Percentiles rank a stretch among this genome's conserved stretches.
These are phyloP conservation scores for Tinamus major DNA, from an alignment of 2,797 vertebrate species.

Conservation along the genomic window DNA sequence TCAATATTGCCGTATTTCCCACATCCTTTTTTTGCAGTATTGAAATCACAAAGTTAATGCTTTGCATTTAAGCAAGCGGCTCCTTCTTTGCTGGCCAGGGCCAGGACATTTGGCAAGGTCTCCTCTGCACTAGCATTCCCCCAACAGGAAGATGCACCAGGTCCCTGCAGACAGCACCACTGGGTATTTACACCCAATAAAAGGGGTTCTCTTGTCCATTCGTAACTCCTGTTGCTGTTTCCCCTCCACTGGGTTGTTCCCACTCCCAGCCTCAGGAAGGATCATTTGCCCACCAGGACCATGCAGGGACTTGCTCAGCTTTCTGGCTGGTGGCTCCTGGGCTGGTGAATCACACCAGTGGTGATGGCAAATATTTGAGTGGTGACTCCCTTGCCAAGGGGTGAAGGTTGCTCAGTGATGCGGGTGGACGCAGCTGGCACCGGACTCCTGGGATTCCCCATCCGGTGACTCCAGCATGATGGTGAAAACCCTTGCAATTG, in stretches of 20 bases:
- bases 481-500: background rate
- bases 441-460: background rate
- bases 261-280: background rate
- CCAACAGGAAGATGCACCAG: background rate
- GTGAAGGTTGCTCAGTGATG: background rate
- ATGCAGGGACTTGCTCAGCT: rapidly evolving
- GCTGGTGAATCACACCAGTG: background rate
- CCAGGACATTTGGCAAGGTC: background rate
- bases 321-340: background rate
- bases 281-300: background rate
- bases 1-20: too few species aligned
- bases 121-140: background rate
- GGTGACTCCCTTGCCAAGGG: background rate
- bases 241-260: background rate
- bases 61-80: background rate
- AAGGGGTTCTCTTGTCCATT: background rate
- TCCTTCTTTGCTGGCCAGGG: background rate
- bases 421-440: background rate
- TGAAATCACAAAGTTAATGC: background rate
- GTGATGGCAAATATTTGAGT: background rate
- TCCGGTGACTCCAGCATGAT: background rate
- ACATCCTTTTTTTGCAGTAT: too few species aligned
- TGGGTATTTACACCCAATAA: background rate
- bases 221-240: background rate
- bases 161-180: background rate